Evolutionary conservation across 2,888 invertebrate species (phyloP).

Genomic region (Bimastos eiseni): DNA sequence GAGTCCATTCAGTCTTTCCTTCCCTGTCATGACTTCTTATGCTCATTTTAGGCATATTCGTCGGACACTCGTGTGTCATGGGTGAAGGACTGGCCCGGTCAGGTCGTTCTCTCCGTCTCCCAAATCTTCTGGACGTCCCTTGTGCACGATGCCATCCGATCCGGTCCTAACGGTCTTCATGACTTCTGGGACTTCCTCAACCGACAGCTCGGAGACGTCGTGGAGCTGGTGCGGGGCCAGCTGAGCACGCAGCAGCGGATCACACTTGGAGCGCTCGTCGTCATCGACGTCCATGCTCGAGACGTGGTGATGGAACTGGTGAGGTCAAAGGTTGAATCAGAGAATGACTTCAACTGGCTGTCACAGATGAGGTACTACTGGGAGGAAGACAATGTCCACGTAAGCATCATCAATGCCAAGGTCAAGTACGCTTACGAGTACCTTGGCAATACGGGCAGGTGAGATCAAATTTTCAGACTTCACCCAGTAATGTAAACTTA

Average conservation of each 20-base stretch:
- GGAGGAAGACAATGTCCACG: slow-evolving; percentile 65
- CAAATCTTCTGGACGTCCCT: slow-evolving; percentile 83
- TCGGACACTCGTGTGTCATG: slow-evolving; percentile 69
- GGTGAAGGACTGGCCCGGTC: slow-evolving; percentile 91
- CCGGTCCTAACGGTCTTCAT: slow-evolving; percentile 67
- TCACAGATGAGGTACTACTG: slow-evolving; percentile 80
- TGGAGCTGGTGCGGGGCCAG: slow-evolving; percentile 74
- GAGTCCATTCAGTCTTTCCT: neutral
- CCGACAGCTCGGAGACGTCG: slow-evolving; percentile 75
- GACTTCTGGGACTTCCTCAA: slow-evolving; percentile 68
- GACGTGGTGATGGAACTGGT: slow-evolving; percentile 75
- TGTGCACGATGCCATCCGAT: slow-evolving; percentile 74
- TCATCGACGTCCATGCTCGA: slow-evolving; percentile 88
- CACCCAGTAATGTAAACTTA: neutral
- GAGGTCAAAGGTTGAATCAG: slow-evolving; percentile 67
- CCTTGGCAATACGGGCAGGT: slow-evolving; percentile 73
- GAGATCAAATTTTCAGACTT: neutral
- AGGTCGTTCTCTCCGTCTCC: slow-evolving; percentile 77
- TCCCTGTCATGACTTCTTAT: neutral
- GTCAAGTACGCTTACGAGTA: slow-evolving; percentile 92
- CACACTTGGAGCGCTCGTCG: slow-evolving; percentile 85
- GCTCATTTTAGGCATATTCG: slow-evolving; percentile 54
- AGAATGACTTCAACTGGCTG: slow-evolving; percentile 89
- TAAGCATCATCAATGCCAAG: slow-evolving; percentile 86
- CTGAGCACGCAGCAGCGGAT: slow-evolving; percentile 83